Evolutionary conservation across 1,140 invertebrate species (phyloP).

Genomic region (Formica selysi): DNA sequence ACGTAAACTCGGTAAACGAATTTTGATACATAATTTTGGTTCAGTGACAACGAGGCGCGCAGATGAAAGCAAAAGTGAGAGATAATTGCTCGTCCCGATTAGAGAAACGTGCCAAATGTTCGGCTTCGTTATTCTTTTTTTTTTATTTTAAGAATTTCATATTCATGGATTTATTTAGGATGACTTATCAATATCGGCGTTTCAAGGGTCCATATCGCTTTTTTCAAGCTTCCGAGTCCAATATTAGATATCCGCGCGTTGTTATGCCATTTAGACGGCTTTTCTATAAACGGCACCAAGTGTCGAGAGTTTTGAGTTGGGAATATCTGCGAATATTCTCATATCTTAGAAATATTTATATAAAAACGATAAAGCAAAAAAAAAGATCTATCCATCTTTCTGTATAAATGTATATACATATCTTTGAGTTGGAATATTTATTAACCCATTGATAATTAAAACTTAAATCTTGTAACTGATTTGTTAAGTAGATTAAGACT

Average conservation of each 20-base stretch:
- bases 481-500: conserved; percentile 52
- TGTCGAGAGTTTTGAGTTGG: neutral
- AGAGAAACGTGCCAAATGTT: conserved; percentile 72
- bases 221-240: conserved; percentile 14
- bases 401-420: conserved; percentile 43
- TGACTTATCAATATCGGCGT: conserved; percentile 3
- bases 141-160: neutral
- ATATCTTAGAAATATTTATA: conserved; percentile 18
- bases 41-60: neutral
- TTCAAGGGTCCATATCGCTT: conserved; percentile 39
- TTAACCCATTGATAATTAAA: conserved; percentile 33
- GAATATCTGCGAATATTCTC: conserved; percentile 21
- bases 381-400: conserved; percentile 21
- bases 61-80: conserved; percentile 1
- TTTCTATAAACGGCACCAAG: conserved; percentile 49
- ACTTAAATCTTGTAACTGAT: conserved; percentile 30
- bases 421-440: conserved; percentile 35
- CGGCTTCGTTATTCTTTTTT: neutral
- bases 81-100: conserved; percentile 27
- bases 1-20: conserved; percentile 38
- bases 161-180: neutral
- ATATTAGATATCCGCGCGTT: conserved; percentile 26
- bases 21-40: conserved; percentile 43
- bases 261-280: conserved; percentile 32
- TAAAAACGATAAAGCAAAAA: conserved; percentile 5